Base-by-base conservation (phyloP, 2,113 vertebrate genomes). In the Triplophysa dalaica region DNA sequence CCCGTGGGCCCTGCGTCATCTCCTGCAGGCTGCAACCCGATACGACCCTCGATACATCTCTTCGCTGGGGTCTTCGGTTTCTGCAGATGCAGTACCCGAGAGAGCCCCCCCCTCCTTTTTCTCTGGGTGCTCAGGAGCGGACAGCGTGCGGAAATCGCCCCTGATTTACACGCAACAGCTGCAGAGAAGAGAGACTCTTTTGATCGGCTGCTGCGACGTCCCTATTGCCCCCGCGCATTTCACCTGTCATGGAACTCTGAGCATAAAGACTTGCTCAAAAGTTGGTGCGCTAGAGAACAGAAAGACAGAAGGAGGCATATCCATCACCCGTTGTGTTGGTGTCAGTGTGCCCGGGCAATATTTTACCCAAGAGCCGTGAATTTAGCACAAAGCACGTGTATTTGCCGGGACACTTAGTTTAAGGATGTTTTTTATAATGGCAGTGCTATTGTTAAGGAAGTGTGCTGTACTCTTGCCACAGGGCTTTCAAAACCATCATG, bases 111-210 rank as follows among this genome's bases (percentile, higher is more conserved):
- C 65, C 67, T 65, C 43, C 14, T 21, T 12, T 64, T 61, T 72
- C 68, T 68, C 45, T 11, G 22, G 77, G 80, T 63, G 72, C 69
- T 58, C 64, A 78, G 80, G 75, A 81, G 76, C 50, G 75, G 81
- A 84, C 79, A 79, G 84, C 78, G 73, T 79, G 76, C 70, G 79
- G 82, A 78, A 78, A 73, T 85, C 77, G 45, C 77, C 78, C 77
- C 80, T 87, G 87, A 88, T 88, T 88, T 88, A 86, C 81, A 84
- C 78, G 78, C 82, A 82, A 84, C 87, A 87, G 85, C 84, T 88
- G 86, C 79, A 61, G 65, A 82, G 75, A 86, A 81, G 68, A 70
- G 86, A 82, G 79, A 75, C 64, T 62, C 81, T 82, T 83, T 85
- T 85, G 75, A 85, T 80, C 66, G 60, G 61, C 73, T 70, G 54